A percentile compares a stretch with the other conserved stretches of the same genome.
These are phyloP conservation scores for Mechanitis mazaeus DNA, from an alignment of 2,888 invertebrate species.

Conservation along the genomic window DNA sequence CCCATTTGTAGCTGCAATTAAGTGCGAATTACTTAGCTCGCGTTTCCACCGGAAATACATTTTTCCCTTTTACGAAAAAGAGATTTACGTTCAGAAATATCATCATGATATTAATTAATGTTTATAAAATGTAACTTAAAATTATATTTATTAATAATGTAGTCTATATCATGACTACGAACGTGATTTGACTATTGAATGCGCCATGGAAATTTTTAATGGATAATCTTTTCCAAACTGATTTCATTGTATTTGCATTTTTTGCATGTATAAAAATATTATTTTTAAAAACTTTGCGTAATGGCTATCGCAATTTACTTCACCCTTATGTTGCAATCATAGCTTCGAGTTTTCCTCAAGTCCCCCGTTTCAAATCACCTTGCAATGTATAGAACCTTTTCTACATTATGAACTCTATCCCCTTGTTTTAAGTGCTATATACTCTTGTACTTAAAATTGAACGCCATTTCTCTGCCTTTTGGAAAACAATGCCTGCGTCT, in stretches of 20 bases:
- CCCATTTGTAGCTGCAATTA: constrained; percentile 22
- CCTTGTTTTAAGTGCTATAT: constrained; percentile 1
- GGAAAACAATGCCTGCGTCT: constrained; percentile 21
- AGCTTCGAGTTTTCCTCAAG: constrained; percentile 27
- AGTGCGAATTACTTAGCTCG: constrained; percentile 23
- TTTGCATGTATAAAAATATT: not conserved
- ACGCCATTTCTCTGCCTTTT: constrained; percentile 28
- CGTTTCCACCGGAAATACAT: constrained; percentile 5
- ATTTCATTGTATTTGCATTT: not conserved
- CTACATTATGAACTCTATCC: constrained; percentile 15
- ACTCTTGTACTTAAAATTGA: constrained; percentile 14
- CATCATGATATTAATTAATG: too few relatives aligned
- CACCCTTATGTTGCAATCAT: constrained; percentile 2
- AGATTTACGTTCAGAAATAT: not conserved
- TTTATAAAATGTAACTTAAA: too few relatives aligned
- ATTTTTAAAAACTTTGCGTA: not conserved
- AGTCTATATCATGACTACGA: not conserved
- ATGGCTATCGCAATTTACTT: constrained; percentile 3
- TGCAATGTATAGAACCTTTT: constrained; percentile 10
- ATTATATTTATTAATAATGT: too few relatives aligned
- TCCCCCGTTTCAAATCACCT: constrained; percentile 26
- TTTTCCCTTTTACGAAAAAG: not conserved
- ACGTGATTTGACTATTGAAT: not conserved
- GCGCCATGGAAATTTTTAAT: too few relatives aligned
- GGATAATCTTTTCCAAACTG: not conserved